Base-by-base conservation (phyloP, 1,140 invertebrate genomes). In the Andrena cerasifolii region DNA sequence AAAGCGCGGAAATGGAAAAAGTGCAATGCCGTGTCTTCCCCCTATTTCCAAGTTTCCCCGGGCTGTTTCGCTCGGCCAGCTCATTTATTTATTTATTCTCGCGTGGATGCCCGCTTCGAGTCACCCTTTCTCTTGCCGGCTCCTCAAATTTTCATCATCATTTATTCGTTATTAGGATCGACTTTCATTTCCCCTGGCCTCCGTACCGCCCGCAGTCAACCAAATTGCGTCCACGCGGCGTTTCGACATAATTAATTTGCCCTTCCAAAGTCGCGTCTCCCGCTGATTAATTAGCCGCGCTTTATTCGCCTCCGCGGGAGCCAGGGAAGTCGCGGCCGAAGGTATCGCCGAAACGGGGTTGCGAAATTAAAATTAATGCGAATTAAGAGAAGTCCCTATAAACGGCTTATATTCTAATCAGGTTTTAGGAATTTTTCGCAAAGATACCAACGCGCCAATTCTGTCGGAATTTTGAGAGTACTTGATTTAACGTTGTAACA, bases 11-110 rank as follows among this genome's bases (percentile, higher is more conserved):
- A 76, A 76, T 76, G 73, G 80, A 87, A 86, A 86, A 87, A 87
- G 84, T 80, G 85, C 86, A 80, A 82, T 87, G 78, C 80, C 83
- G 76, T 84, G 86, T 88, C 74, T 78, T 74, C 21, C 18, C 18
- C 31, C 73, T 40, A 28, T 76, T 76, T 40, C 73, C 63, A 58
- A 76, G 16, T 68, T 76, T 59, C 40, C 40, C 26, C 36, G 24
- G 33, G 47, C 7, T 6, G 51, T 63, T 74, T 24, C 31, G 18
- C 71, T n/a, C 53, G 33, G 2, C 53, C 61, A 18, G 7, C 63
- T 68, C 73, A 68, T 76, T 76, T 76, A 76, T 76, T 76, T 76
- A 76, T 76, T 76, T 76, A 76, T 76, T 68, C 31, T 59, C 65
- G 53, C 73, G 43, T 68, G 65, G 54, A 68, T 24, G 73, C 54